These are phyloP conservation scores for Eupithecia tripunctaria DNA, from an alignment of 2,888 invertebrate species.

Conservation along the genomic window DNA sequence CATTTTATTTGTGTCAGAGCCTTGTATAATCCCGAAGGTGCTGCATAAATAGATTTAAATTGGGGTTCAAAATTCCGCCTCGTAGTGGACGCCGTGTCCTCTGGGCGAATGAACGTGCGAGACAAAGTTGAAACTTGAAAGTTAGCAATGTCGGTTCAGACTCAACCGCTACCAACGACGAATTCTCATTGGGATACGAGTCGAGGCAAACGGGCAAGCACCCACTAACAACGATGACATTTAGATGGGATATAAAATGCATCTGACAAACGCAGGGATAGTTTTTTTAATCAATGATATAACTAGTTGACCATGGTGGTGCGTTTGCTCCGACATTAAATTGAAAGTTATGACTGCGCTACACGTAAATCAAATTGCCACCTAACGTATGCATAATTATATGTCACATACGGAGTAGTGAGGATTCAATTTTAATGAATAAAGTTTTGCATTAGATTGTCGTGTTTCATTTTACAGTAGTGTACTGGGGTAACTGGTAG, in stretches of 20 bases:
- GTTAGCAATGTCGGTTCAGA: slow-evolving; percentile 69
- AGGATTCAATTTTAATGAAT: slow-evolving; percentile 42
- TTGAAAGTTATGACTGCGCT: slow-evolving; percentile 65
- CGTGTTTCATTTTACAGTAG: not conserved
- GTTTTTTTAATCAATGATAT: not conserved
- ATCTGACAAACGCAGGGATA: not conserved
- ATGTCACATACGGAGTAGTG: slow-evolving; percentile 42
- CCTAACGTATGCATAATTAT: slow-evolving; percentile 47
- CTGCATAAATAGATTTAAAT: slow-evolving; percentile 74
- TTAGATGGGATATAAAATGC: not conserved
- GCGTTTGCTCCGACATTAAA: slow-evolving; percentile 43
- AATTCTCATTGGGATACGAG: slow-evolving; percentile 64
- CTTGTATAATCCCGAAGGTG: slow-evolving; percentile 57
- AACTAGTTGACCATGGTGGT: not conserved
- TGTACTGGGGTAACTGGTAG: not conserved
- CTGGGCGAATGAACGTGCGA: slow-evolving; percentile 53
- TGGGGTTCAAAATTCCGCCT: slow-evolving; percentile 68
- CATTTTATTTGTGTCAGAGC: slow-evolving; percentile 11
- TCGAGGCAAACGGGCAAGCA: slow-evolving; percentile 1
- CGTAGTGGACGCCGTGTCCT: slow-evolving; percentile 65
- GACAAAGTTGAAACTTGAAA: slow-evolving; percentile 75
- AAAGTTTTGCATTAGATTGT: slow-evolving; percentile 19
- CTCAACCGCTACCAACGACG: slow-evolving; percentile 56
- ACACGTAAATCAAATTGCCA: slow-evolving; percentile 63
- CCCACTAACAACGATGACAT: not conserved